Evolutionary conservation across 2,113 vertebrate genomes (phyloP), one percentile per base, ranked within the genome.

Genomic region (Cynoglossus semilaevis): DNA sequence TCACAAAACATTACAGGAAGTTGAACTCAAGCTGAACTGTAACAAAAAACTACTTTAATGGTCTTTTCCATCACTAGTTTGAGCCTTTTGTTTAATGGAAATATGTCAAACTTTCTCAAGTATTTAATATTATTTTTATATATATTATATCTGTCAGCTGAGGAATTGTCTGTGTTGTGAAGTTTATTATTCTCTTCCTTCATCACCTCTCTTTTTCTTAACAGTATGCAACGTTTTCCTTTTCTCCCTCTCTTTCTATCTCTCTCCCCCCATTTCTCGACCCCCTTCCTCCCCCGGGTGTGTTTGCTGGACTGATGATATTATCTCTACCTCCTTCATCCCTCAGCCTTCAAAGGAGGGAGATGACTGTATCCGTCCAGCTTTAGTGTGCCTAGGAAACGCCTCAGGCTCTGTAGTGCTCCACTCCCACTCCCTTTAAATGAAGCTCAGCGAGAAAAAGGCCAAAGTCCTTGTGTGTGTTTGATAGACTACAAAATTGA

Each of bases 241-340:
- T 5, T 37, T 18, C 15, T 19, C 13, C 13, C 43, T 9, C 34
- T 15, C n/a, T n/a, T n/a, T n/a, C n/a, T n/a, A n/a, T n/a, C n/a
- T n/a, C 44, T 16, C 15, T 5, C 18, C 43, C 42, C 15, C 5
- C 15, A n/a, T 13, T 22, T 6, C 19, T 41, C 51, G 8, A 11
- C 51, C 9, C 50, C 43, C 36, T 36, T 38, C 41, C 49, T 48
- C 73, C 63, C 52, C 36, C 7, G 0, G 34, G 45, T 67, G 45
- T 70, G 58, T 77, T 79, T 83, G 83, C 85, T 77, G 75, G 74
- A 79, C 76, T 77, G 81, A 74, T 75, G 82, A 69, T 83, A 86
- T 88, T 86, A 86, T 77, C 69, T 63, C 40, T 8, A 63, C 62
- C 17, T 66, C 72, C 64, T 78, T 86, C 71, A 77, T 51, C 48